A percentile compares a stretch with the other conserved stretches of the same genome.
phyloP scores from a whole-genome alignment of 1,140 invertebrate species.

The Drosophila neocordata region DNA sequence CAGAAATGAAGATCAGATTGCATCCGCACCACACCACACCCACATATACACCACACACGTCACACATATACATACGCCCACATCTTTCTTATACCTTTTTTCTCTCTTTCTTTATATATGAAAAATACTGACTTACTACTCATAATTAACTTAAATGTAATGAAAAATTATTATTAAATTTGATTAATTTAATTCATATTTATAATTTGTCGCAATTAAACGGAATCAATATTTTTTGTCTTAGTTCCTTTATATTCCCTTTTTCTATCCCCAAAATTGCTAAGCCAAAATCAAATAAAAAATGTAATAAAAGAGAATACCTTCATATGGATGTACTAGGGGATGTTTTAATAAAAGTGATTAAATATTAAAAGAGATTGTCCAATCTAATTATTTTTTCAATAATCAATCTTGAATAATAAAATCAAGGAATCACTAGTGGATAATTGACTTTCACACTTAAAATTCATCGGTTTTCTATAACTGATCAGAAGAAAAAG shows the following conservation, averaged over 20 bases:
- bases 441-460: no score
- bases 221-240: conserved; percentile 70
- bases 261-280: conserved; percentile 51
- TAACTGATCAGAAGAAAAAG: no score
- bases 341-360: background rate
- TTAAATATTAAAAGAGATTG: background rate
- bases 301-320: conserved; percentile 4
- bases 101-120: conserved; percentile 52
- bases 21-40: conserved; percentile 12
- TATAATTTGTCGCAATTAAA: conserved; percentile 78
- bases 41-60: conserved; percentile 8
- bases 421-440: no score
- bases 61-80: background rate
- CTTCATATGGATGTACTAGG: background rate
- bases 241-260: conserved; percentile 34
- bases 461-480: no score
- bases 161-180: conserved; percentile 80
- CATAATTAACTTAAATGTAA: conserved; percentile 80
- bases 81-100: conserved; percentile 48
- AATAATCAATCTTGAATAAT: no score
- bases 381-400: no score
- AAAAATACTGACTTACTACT: conserved; percentile 79
- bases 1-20: conserved; percentile 28
- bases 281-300: conserved; percentile 11
- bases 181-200: conserved; percentile 81